Percentiles rank a stretch among this genome's conserved stretches.
These are phyloP conservation scores for Streblospio benedicti DNA, from an alignment of 1,140 invertebrate genomes.

Conservation along the genomic window DNA sequence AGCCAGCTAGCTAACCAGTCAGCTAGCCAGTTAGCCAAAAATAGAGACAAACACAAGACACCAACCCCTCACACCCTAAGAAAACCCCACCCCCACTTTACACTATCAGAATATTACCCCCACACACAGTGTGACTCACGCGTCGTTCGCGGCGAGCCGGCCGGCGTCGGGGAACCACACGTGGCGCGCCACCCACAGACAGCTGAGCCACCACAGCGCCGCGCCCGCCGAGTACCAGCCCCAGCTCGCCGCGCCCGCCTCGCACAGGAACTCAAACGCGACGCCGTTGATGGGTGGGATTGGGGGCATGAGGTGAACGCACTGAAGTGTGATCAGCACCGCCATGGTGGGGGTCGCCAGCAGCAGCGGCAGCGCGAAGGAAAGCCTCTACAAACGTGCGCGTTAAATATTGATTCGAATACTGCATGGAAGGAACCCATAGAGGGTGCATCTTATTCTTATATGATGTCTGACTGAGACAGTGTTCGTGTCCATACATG, in stretches of 20 bases:
- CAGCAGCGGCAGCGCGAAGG: constrained; percentile 36
- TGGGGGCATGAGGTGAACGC: constrained; percentile 28
- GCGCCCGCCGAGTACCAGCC: constrained; percentile 16
- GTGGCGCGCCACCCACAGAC: constrained; percentile 90
- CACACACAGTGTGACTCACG: constrained; percentile 45
- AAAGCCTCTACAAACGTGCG: constrained; percentile 4
- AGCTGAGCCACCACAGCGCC: constrained; percentile 81
- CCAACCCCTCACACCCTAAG: neutral
- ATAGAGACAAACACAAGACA: neutral
- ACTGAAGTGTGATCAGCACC: constrained; percentile 30
- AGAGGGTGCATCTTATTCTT: no score
- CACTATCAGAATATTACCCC: neutral
- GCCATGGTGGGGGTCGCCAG: constrained; percentile 31
- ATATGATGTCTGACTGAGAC: no score
- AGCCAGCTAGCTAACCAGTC: no score
- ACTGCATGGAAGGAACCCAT: no score
- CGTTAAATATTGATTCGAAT: neutral
- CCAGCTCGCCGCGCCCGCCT: constrained; percentile 17
- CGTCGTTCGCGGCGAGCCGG: constrained; percentile 89
- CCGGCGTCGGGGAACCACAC: constrained; percentile 98
- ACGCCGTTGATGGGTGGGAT: constrained; percentile 29
- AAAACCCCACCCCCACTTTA: neutral
- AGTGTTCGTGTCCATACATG: no score
- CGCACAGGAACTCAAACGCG: constrained; percentile 26
- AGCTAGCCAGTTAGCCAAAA: no score